These are phyloP conservation scores for Hoplias malabaricus DNA, from an alignment of 2,113 vertebrate species.

Conservation along the genomic window DNA sequence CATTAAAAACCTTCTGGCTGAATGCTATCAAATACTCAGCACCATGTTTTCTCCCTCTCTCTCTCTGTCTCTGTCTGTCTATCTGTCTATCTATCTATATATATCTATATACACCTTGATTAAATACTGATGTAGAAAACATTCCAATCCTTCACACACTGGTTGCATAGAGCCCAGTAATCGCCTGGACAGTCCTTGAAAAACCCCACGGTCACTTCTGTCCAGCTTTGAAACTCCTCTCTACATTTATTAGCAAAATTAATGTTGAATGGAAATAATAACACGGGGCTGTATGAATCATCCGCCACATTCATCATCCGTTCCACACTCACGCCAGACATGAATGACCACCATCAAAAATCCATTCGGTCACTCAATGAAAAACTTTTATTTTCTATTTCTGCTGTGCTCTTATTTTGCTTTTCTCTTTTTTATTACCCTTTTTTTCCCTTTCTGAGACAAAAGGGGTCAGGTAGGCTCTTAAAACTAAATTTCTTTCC, in stretches of 20 bases:
- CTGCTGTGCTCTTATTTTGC: too few species aligned
- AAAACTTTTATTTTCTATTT: too few species aligned
- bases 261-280: not conserved
- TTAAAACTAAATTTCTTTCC: too few species aligned
- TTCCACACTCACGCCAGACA: not conserved
- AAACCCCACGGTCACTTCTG: not conserved
- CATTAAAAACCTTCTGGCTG: too few species aligned
- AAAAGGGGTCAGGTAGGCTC: too few species aligned
- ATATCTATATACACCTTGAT: too few species aligned
- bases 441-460: too few species aligned
- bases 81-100: too few species aligned
- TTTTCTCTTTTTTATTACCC: constrained; percentile 2
- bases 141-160: not conserved
- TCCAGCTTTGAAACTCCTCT: not conserved
- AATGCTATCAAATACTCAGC: too few species aligned
- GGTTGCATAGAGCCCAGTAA: not conserved
- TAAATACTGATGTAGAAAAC: not conserved
- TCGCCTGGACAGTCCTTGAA: not conserved
- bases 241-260: not conserved
- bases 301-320: not conserved
- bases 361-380: not conserved
- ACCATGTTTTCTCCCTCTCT: too few species aligned
- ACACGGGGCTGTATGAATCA: not conserved
- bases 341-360: not conserved
- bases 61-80: too few species aligned